These are phyloP conservation scores for Toxonevra muliebris DNA, from an alignment of 2,888 invertebrate species.

Conservation along the genomic window DNA sequence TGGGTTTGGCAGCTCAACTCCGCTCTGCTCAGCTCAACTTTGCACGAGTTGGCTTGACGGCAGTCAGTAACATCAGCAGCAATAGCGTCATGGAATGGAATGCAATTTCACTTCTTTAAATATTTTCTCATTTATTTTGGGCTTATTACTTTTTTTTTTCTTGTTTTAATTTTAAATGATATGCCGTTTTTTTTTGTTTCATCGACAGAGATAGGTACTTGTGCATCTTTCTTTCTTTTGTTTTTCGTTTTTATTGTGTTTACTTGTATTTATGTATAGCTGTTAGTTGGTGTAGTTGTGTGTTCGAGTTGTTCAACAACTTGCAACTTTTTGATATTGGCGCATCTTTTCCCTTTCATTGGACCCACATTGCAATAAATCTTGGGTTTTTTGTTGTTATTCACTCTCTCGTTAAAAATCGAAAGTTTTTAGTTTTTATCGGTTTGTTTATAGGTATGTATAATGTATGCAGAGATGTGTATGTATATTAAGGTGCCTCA, in stretches of 20 bases:
- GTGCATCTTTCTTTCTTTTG: constrained; percentile 2
- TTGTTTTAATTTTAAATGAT: constrained; percentile 31
- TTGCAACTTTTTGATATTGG: not conserved
- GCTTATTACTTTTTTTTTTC: constrained; percentile 19
- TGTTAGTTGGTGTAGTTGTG: not conserved
- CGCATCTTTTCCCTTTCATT: constrained; percentile 38
- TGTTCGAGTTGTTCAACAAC: not conserved
- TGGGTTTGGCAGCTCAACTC: not conserved
- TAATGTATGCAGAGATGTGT: not conserved
- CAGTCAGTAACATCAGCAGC: not conserved
- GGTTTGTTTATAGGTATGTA: not conserved
- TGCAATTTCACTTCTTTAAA: constrained; percentile 58
- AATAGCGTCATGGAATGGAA: constrained; percentile 40
- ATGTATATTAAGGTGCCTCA: too few species aligned
- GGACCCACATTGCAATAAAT: constrained; percentile 37
- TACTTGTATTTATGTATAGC: constrained; percentile 4
- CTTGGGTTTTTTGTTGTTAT: constrained; percentile 15
- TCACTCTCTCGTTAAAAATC: constrained; percentile 4
- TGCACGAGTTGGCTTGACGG: constrained; percentile 1
- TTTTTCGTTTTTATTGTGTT: not conserved
- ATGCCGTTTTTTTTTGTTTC: constrained; percentile 10
- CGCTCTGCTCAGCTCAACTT: not conserved
- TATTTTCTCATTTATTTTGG: constrained; percentile 51
- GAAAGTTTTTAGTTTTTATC: constrained; percentile 12
- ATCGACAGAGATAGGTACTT: constrained; percentile 10